These are phyloP conservation scores for Cerceris ruficornis DNA, from an alignment of 2,888 invertebrate genomes.

Conservation along the genomic window DNA sequence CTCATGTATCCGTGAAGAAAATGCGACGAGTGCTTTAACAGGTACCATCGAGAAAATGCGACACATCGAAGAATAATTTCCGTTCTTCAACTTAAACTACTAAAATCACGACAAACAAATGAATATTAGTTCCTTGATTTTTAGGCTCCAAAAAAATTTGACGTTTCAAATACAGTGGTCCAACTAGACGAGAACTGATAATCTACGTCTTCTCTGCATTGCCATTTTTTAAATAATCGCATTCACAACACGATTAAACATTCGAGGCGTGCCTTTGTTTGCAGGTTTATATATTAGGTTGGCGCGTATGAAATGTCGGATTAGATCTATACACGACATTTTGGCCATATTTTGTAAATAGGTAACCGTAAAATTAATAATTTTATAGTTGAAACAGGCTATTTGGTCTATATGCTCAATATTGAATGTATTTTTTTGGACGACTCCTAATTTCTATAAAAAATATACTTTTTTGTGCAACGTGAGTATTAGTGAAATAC, in stretches of 20 bases:
- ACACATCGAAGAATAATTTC: conserved; percentile 24
- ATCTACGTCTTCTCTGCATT: neutral
- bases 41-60: neutral
- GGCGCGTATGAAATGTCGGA: too few species aligned
- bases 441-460: too few species aligned
- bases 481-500: too few species aligned
- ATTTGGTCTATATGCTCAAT: too few species aligned
- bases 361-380: too few species aligned
- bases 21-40: conserved; percentile 13
- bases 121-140: neutral
- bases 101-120: neutral
- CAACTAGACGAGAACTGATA: neutral
- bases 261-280: neutral
- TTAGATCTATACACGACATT: too few species aligned
- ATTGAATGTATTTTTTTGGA: too few species aligned
- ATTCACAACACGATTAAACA: neutral
- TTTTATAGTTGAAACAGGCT: too few species aligned
- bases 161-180: neutral
- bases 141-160: too few species aligned
- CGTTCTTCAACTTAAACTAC: neutral
- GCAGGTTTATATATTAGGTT: neutral
- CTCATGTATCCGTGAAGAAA: conserved; percentile 1
- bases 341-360: too few species aligned
- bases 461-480: too few species aligned
- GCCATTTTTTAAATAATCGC: neutral